Conservation (phyloP, 2,113 vertebrate genomes). For the human region DNA sequence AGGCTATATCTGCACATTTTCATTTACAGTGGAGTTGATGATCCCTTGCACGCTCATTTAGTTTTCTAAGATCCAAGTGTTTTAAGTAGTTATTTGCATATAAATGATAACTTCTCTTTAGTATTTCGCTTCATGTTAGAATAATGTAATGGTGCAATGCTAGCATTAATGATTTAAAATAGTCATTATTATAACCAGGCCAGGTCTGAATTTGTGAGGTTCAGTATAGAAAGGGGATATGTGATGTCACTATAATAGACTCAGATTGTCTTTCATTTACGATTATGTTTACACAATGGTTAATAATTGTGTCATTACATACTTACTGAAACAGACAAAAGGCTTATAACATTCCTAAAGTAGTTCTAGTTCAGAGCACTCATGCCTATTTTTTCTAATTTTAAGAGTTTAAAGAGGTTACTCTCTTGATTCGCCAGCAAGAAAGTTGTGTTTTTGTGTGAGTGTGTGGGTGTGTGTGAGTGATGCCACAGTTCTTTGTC, state of each 20-base stretch:
- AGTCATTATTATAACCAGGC: background rate
- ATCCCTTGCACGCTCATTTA: background rate
- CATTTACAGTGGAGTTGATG: background rate
- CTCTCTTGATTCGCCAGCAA: background rate
- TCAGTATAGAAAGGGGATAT: background rate
- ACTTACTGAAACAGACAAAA: background rate
- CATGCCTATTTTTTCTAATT: background rate
- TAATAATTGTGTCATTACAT: background rate
- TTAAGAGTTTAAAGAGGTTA: background rate
- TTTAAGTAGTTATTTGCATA: background rate
- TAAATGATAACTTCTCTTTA: background rate
- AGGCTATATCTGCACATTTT: background rate
- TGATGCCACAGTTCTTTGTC: slow-evolving; percentile 11
- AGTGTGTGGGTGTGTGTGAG: background rate
- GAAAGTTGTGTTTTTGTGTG: background rate
- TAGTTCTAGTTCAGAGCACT: background rate
- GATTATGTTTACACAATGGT: background rate
- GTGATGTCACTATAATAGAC: background rate
- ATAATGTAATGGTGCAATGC: background rate
- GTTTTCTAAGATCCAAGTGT: background rate
- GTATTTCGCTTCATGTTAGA: background rate
- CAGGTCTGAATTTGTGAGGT: background rate
- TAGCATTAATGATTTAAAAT: background rate
- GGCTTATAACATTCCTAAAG: background rate
- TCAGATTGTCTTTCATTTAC: background rate